Evolutionary conservation across 2,888 invertebrate genomes (phyloP).

Genomic region (Cacoxenus indagator): DNA sequence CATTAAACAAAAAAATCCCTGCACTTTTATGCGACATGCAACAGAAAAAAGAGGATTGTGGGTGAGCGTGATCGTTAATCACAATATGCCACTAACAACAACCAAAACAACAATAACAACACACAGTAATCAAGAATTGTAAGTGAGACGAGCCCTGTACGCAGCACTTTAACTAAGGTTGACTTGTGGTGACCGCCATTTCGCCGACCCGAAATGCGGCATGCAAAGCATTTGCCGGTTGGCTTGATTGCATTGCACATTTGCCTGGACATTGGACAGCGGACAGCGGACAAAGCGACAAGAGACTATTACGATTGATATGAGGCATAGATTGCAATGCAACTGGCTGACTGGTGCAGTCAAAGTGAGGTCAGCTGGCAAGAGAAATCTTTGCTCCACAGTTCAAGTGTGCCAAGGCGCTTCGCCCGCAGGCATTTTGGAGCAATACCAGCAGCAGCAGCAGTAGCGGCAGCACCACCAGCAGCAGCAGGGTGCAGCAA

Average conservation of each 20-base stretch:
- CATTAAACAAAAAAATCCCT: background rate
- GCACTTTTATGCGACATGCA: constrained; percentile 2
- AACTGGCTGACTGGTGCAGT: background rate
- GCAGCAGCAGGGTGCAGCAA: background rate
- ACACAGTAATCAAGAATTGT: background rate
- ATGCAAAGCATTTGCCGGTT: background rate
- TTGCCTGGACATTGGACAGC: background rate
- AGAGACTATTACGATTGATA: constrained; percentile 9
- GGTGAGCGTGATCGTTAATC: constrained; percentile 18
- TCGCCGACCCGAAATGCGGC: background rate
- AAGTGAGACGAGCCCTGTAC: background rate
- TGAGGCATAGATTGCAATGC: constrained; percentile 3
- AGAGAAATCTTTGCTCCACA: background rate
- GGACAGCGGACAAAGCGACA: background rate
- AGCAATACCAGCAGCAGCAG: too few relatives aligned
- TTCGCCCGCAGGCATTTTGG: background rate
- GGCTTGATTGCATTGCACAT: constrained; percentile 1
- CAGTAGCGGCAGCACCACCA: too few relatives aligned
- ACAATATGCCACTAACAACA: constrained; percentile 3
- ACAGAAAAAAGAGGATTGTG: constrained; percentile 9
- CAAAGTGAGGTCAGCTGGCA: background rate
- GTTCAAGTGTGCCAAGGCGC: too few relatives aligned
- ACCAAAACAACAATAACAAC: background rate
- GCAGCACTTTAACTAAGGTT: background rate
- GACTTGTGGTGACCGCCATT: background rate